These are phyloP conservation scores for Camponotus fellah DNA, from an alignment of 2,888 invertebrate species.

Conservation along the genomic window DNA sequence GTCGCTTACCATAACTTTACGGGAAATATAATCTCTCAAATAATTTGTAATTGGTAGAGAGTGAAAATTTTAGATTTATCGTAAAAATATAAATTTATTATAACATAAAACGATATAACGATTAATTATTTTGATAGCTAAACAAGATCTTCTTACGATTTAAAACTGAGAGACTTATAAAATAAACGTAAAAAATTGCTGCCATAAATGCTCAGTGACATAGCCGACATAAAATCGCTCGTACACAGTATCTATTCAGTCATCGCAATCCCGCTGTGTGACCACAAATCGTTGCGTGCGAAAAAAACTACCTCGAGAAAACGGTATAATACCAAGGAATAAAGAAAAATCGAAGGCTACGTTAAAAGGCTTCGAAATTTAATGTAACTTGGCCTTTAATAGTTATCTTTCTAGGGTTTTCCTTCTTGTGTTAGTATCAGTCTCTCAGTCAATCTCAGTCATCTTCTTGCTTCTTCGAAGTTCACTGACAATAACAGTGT, in stretches of 20 bases:
- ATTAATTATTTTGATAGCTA: not conserved
- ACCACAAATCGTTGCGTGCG: conserved; percentile 67
- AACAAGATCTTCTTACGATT: conserved; percentile 12
- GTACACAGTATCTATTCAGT: conserved; percentile 48
- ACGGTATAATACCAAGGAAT: not conserved
- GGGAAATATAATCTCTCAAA: not conserved
- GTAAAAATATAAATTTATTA: not conserved
- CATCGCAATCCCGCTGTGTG: conserved; percentile 60
- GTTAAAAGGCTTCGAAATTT: conserved; percentile 52
- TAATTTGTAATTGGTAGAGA: not conserved
- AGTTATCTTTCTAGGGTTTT: conserved; percentile 47
- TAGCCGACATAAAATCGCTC: conserved; percentile 42
- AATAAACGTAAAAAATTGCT: not conserved
- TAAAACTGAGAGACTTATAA: conserved; percentile 8
- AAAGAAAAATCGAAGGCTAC: not conserved
- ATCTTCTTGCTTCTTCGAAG: conserved; percentile 74
- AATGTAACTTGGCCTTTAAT: conserved; percentile 67
- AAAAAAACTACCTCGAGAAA: conserved; percentile 70
- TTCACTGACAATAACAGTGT: conserved; percentile 23
- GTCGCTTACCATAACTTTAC: conserved; percentile 6
- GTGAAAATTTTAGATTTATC: conserved; percentile 1
- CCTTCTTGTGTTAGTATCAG: conserved; percentile 48
- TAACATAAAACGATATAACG: not conserved
- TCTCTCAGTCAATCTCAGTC: conserved; percentile 73
- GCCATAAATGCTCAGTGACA: conserved; percentile 41